These are phyloP conservation scores for Oreonectes daqikongensis DNA, from an alignment of 2,797 vertebrate species.

Conservation along the genomic window DNA sequence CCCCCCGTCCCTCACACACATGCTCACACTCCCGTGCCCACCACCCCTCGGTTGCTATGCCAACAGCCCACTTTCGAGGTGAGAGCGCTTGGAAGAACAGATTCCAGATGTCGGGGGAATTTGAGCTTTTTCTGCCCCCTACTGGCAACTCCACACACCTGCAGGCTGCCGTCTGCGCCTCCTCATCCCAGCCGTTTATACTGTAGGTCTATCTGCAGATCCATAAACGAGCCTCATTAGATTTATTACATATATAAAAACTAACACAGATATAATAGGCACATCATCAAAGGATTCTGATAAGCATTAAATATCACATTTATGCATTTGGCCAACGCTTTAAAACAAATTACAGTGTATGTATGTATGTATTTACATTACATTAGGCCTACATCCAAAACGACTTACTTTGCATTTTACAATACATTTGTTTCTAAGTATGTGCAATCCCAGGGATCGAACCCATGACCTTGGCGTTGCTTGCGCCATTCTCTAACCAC, in stretches of 20 bases:
- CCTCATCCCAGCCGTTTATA: constrained; percentile 38
- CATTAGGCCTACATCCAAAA: no score
- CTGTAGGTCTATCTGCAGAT: not conserved
- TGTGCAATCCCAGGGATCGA: no score
- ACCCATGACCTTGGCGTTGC: no score
- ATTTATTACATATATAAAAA: not conserved
- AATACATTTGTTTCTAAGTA: no score
- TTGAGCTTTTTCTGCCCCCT: constrained; percentile 76
- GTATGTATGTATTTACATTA: no score
- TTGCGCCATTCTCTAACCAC: no score
- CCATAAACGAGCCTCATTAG: constrained; percentile 10
- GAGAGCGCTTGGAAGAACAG: constrained; percentile 72
- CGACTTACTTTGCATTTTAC: no score
- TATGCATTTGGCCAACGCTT: no score
- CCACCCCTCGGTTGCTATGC: constrained; percentile 76
- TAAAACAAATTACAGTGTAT: no score
- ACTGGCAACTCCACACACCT: constrained; percentile 74
- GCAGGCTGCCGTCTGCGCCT: constrained; percentile 61
- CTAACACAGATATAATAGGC: no score
- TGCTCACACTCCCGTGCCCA: constrained; percentile 50
- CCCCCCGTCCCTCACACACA: constrained; percentile 67
- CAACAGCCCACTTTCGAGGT: constrained; percentile 82
- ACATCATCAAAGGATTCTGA: no score
- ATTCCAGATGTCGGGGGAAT: constrained; percentile 61
- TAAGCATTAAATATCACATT: no score